Percentiles rank a stretch among this genome's conserved stretches.
Evolutionary conservation across 2,797 vertebrate species (phyloP).

Genomic region (Botia almorhae): DNA sequence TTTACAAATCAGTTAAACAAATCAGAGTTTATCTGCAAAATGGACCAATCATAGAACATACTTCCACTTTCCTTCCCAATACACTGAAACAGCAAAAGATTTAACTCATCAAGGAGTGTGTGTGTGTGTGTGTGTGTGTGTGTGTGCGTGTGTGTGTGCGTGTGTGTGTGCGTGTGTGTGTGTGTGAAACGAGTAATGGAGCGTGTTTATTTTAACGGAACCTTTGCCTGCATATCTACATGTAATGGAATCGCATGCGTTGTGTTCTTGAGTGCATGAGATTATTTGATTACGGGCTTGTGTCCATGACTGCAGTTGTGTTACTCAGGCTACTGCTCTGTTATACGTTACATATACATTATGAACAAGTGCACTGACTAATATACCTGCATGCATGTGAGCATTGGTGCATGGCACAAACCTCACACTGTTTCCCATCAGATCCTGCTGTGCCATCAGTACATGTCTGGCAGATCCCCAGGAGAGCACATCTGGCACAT

Average conservation of each 20-base stretch:
- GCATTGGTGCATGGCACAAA: background rate
- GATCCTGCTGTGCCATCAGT: slow-evolving; percentile 59
- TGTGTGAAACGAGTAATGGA: background rate
- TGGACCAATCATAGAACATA: slow-evolving; percentile 61
- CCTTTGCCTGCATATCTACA: background rate
- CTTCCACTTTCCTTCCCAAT: slow-evolving; percentile 49
- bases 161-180: too few relatives aligned
- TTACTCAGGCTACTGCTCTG: background rate
- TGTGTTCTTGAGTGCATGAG: slow-evolving; percentile 30
- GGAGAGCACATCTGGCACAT: slow-evolving; percentile 70
- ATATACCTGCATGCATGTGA: background rate
- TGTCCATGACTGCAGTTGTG: slow-evolving; percentile 7
- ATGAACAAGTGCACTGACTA: slow-evolving; percentile 2
- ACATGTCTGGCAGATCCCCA: slow-evolving; percentile 63
- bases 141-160: too few relatives aligned
- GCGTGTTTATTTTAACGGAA: slow-evolving; percentile 20
- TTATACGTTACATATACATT: background rate
- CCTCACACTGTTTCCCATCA: slow-evolving; percentile 16
- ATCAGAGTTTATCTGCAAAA: slow-evolving; percentile 56
- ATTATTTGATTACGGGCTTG: slow-evolving; percentile 25
- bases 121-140: slow-evolving; percentile 33
- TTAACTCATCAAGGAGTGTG: slow-evolving; percentile 58
- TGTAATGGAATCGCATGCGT: slow-evolving; percentile 43
- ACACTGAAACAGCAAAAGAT: slow-evolving; percentile 58
- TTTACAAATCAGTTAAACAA: slow-evolving; percentile 44